Evolutionary conservation across 2,888 invertebrate species (phyloP).

Genomic region (Xylophagus ater): DNA sequence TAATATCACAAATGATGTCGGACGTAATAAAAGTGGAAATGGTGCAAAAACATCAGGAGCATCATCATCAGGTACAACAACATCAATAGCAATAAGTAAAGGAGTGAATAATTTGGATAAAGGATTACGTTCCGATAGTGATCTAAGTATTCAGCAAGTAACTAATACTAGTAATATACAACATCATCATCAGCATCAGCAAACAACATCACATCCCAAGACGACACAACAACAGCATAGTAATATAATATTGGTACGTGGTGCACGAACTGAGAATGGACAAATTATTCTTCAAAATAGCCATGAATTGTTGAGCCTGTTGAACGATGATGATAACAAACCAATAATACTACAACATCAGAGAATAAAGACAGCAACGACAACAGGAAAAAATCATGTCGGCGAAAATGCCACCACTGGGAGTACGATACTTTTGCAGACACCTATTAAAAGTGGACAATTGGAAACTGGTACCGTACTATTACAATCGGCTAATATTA

Average conservation of each 20-base stretch:
- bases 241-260: constrained; percentile 38
- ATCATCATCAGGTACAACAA: constrained; percentile 9
- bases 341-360: constrained; percentile 31
- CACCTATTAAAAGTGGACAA: constrained; percentile 36
- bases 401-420: constrained; percentile 17
- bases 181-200: constrained; percentile 23
- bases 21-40: constrained; percentile 8
- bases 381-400: constrained; percentile 13
- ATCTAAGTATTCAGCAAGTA: constrained; percentile 13
- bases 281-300: constrained; percentile 40
- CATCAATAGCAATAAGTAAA: constrained; percentile 10
- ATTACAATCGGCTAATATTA: constrained; percentile 16
- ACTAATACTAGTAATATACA: constrained; percentile 21
- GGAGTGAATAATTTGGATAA: constrained; percentile 15
- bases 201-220: constrained; percentile 14
- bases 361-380: constrained; percentile 21
- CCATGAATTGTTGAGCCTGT: constrained; percentile 38
- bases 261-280: constrained; percentile 39
- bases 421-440: constrained; percentile 33
- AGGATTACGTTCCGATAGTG: constrained; percentile 15
- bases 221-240: constrained; percentile 24
- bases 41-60: constrained; percentile 13
- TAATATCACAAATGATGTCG: constrained; percentile 15
- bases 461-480: constrained; percentile 25
- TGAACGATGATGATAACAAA: constrained; percentile 29